Conservation (phyloP, 2,113 vertebrate genomes). For the Sarotherodon lohbergeri region DNA sequence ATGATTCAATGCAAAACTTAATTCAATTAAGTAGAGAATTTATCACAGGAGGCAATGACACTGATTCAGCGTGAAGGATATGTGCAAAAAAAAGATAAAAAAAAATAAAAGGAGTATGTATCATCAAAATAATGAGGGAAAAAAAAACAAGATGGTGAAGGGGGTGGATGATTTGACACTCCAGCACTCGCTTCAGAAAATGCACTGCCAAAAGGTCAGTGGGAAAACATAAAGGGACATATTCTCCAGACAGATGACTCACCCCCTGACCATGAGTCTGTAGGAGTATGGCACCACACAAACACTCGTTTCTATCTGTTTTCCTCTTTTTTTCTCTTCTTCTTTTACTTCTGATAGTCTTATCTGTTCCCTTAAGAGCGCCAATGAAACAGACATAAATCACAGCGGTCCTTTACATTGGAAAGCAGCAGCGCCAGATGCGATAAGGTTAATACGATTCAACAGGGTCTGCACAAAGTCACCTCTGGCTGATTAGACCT, state of each 20-base stretch:
- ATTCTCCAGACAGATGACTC: constrained; percentile 57
- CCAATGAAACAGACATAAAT: background rate
- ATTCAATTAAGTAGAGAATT: constrained; percentile 15
- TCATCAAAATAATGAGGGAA: background rate
- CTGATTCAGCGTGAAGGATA: constrained; percentile 23
- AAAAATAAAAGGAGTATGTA: background rate
- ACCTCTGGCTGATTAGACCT: background rate
- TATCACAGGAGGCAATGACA: background rate
- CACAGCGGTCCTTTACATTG: background rate
- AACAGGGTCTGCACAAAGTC: background rate
- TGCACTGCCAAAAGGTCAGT: constrained; percentile 41
- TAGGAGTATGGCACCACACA: constrained; percentile 5
- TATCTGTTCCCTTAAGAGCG: background rate
- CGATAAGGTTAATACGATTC: background rate
- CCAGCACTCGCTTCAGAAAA: constrained; percentile 11
- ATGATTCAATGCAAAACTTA: constrained; percentile 32
- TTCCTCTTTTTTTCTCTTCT: background rate
- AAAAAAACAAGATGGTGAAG: constrained; percentile 2
- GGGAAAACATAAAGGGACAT: constrained; percentile 44
- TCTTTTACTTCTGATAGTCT: background rate
- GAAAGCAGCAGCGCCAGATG: background rate
- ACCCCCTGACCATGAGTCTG: constrained; percentile 17
- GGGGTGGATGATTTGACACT: background rate
- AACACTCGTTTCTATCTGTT: background rate
- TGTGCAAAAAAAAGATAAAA: background rate